Conservation (phyloP, 2,797 vertebrate species). For the Geotrypetes seraphini region DNA sequence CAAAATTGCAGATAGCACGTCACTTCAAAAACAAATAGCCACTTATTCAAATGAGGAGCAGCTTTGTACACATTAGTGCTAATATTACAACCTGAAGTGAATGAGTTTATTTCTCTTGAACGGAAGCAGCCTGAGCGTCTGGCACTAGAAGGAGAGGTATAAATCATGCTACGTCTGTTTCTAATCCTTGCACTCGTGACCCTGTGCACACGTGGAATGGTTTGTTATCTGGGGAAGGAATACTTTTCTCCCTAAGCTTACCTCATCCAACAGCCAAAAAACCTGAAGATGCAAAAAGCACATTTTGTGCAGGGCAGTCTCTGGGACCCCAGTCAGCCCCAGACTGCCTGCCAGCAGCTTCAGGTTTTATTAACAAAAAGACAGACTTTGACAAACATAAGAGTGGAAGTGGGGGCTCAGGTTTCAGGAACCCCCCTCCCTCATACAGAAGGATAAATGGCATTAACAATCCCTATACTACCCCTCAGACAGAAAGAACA, state of each 20-base stretch:
- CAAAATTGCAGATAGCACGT: no score
- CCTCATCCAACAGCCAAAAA: slow-evolving; percentile 53
- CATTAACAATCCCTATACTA: slow-evolving; percentile 47
- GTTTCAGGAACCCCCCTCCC: slow-evolving; percentile 47
- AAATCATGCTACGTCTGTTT: slow-evolving; percentile 71
- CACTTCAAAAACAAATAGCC: no score
- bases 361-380: slow-evolving; percentile 36
- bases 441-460: slow-evolving; percentile 48
- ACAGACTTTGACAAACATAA: slow-evolving; percentile 36
- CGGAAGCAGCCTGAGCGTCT: no score
- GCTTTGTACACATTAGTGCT: no score
- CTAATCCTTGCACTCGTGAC: slow-evolving; percentile 63
- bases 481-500: slow-evolving; percentile 16
- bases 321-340: slow-evolving; percentile 38
- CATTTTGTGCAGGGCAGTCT: slow-evolving; percentile 56
- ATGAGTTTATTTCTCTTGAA: no score
- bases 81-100: no score
- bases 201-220: slow-evolving; percentile 59
- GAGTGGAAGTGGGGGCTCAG: slow-evolving; percentile 28
- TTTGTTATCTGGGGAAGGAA: slow-evolving; percentile 62
- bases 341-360: no score
- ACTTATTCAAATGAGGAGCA: no score
- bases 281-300: slow-evolving; percentile 65
- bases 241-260: slow-evolving; percentile 62
- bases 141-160: slow-evolving; percentile 60